Conservation (phyloP, 2,797 vertebrate genomes). For the Brachyalestes nurse region DNA sequence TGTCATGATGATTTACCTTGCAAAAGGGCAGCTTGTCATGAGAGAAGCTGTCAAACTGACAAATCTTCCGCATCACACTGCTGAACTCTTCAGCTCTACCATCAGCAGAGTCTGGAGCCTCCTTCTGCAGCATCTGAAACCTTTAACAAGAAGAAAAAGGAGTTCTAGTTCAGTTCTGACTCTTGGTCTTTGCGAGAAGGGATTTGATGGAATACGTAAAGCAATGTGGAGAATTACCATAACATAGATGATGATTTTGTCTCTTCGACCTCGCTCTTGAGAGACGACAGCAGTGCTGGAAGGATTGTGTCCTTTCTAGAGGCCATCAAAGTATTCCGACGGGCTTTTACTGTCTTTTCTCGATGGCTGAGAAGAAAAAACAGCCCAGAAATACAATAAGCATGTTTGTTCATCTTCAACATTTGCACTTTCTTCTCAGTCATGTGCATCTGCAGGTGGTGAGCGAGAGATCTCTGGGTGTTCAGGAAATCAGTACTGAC, state of each 20-base stretch:
- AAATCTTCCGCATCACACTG: background rate
- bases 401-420: background rate
- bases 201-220: background rate
- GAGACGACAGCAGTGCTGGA: background rate
- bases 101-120: background rate
- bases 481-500: background rate
- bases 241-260: background rate
- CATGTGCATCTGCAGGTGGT: background rate
- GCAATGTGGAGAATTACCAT: background rate
- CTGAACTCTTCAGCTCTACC: background rate
- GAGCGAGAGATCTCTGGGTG: background rate
- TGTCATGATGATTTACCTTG: background rate
- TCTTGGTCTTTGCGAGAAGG: background rate
- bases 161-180: background rate
- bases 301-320: background rate
- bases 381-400: background rate
- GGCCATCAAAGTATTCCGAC: slow-evolving; percentile 3
- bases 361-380: background rate
- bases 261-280: background rate
- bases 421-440: background rate
- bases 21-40: background rate
- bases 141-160: background rate
- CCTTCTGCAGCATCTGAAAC: background rate
- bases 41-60: slow-evolving; percentile 2
- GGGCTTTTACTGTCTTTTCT: background rate